A percentile compares a stretch with the other conserved stretches of the same genome.
phyloP scores from a whole-genome alignment of 2,113 vertebrate genomes.

The Donacobius atricapilla region DNA sequence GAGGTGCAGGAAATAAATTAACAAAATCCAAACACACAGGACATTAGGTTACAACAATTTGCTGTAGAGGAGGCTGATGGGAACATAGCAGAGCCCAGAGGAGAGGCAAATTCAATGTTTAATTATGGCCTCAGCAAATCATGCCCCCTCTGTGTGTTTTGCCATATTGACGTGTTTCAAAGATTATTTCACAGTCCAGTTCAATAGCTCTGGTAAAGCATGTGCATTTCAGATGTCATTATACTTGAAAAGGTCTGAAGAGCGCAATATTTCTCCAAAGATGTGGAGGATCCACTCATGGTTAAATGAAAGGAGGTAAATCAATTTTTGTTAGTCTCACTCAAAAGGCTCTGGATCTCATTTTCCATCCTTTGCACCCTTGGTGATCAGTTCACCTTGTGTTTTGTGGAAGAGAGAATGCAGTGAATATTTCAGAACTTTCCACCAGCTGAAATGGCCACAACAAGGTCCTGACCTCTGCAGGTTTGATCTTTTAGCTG shows the following conservation, averaged over 20 bases:
- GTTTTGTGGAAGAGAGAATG: not conserved
- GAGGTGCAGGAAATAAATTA: conserved; percentile 80
- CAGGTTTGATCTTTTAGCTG: not conserved
- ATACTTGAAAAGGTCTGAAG: conserved; percentile 44
- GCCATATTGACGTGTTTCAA: conserved; percentile 36
- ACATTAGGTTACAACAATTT: conserved; percentile 74
- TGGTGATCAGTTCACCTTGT: not conserved
- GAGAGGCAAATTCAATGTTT: conserved; percentile 63
- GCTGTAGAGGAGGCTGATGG: conserved; percentile 49
- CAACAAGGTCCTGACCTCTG: not conserved
- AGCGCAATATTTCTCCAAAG: conserved; percentile 29
- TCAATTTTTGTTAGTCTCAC: not conserved
- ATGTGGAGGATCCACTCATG: not conserved
- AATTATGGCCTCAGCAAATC: conserved; percentile 71
- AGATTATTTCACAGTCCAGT: not conserved
- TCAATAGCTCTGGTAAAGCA: conserved; percentile 9
- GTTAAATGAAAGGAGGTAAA: conserved; percentile 20
- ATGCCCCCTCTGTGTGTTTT: conserved; percentile 32
- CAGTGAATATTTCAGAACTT: not conserved
- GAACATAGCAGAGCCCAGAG: conserved; percentile 40
- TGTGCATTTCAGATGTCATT: conserved; percentile 30
- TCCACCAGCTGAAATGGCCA: not conserved
- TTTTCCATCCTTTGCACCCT: not conserved
- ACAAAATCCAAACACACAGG: conserved; percentile 74
- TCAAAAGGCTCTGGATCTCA: not conserved